Percentiles rank a stretch among this genome's conserved stretches.
Conservation (phyloP, 2,113 vertebrate species). For the Pheucticus melanocephalus region DNA sequence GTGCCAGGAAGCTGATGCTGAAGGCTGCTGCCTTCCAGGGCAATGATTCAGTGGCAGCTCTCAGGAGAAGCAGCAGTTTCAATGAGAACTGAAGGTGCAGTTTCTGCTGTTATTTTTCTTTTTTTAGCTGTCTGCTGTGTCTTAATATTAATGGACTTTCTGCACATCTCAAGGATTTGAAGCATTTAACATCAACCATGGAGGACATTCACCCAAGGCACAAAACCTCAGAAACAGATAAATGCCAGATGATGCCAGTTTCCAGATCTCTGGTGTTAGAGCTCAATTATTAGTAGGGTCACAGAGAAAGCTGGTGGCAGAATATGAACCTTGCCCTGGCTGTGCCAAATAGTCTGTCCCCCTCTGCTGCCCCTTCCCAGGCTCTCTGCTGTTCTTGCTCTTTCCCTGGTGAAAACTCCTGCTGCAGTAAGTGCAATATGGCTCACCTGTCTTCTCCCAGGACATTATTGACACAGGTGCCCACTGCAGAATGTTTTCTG, state of each 20-base stretch:
- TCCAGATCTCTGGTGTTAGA: neutral
- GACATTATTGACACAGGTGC: neutral
- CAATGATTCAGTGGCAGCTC: neutral
- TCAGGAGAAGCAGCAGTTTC: neutral
- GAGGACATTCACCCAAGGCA: neutral
- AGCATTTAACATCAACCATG: rapidly evolving
- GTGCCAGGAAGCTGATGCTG: neutral
- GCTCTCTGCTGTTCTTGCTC: neutral
- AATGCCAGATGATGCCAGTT: neutral
- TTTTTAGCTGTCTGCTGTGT: neutral
- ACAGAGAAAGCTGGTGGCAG: neutral
- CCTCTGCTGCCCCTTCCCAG: neutral
- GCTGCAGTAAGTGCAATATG: neutral
- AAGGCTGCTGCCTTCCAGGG: neutral
- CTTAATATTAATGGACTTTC: neutral
- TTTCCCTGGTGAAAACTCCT: neutral
- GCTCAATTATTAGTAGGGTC: neutral
- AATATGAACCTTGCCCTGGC: neutral
- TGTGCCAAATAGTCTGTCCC: neutral
- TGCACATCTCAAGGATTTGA: neutral
- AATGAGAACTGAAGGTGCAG: neutral
- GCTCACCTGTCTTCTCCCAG: neutral
- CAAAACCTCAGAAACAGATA: neutral
- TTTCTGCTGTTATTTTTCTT: neutral
- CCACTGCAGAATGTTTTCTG: neutral